Base-by-base conservation (phyloP, 2,797 vertebrate species). In the Leucoraja ocellata region DNA sequence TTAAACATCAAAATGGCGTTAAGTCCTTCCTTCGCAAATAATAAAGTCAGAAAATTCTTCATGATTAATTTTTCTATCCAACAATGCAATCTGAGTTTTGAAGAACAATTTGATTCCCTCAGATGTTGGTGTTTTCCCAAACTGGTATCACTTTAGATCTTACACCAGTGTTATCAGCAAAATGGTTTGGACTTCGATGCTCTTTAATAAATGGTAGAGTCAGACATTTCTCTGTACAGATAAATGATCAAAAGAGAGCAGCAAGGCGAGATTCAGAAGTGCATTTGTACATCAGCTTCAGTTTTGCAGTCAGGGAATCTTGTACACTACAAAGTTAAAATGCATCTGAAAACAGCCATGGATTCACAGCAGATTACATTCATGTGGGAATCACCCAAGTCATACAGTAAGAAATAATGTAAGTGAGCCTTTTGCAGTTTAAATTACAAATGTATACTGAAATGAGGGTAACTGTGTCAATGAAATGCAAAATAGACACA, bases 131-230 rank as follows among this genome's bases (percentile, higher is more conserved):
- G n/a, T 65, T 32, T 88, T 4, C 14, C 32, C 14, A 68, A 21
- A 68, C 18, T 68, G 61, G n/a, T 14, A 32, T 6, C 58, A 32
- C 28, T 86, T 86, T 32, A 32, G 58, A 86, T 25, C 61, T 68
- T 36, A 65, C n/a, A 88, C n/a, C 61, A 88, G 61, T 63, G 65
- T 14, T 1, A 88, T 88, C 61, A 88, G 63, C 58, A 86, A 65
- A 16, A n/a, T 61, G 11, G 58, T 25, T 86, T 18, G 28, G 63
- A 65, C 58, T 1, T 63, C 16, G 61, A 2, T 63, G 13, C 16
- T 86, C 54, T 86, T 86, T 86, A 61, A 32, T 86, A 61, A n/a
- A n/a, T 65, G 83, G 10, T 18, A 86, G 58, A 86, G n/a, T 63
- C 28, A 86, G 61, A 61, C 10, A 0, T 86, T 86, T 25, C 13